Percentiles rank a stretch among this genome's conserved stretches.
phyloP scores from a whole-genome alignment of 2,797 vertebrate species.

The Denticeps clupeoides region DNA sequence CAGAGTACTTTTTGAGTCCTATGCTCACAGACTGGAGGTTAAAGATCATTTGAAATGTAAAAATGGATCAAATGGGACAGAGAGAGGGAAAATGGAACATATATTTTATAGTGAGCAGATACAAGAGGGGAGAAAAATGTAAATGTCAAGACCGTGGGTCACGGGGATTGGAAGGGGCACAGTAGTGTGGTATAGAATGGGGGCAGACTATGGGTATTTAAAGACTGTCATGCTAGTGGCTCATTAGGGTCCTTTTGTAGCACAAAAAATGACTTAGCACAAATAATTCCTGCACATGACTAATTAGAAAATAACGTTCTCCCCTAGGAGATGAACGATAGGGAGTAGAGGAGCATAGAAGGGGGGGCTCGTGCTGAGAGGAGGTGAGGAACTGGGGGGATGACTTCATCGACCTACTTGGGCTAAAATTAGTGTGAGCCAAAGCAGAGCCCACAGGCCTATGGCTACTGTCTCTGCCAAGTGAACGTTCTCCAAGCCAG shows the following conservation, averaged over 20 bases:
- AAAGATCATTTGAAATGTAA: constrained; percentile 32
- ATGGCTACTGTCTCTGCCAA: constrained; percentile 3
- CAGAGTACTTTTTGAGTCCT: constrained; percentile 25
- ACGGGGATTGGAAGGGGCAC: too few species aligned
- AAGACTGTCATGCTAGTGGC: constrained; percentile 21
- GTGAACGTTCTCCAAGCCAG: background rate
- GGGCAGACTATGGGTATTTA: constrained; percentile 21
- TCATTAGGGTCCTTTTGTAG: constrained; percentile 18
- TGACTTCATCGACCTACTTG: constrained; percentile 34
- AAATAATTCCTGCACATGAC: constrained; percentile 24
- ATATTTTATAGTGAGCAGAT: constrained; percentile 18
- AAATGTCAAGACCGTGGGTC: too few species aligned
- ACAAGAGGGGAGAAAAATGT: too few species aligned
- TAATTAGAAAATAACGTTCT: constrained; percentile 23
- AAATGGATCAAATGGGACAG: constrained; percentile 13
- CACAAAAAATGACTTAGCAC: constrained; percentile 17
- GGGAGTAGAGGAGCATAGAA: background rate
- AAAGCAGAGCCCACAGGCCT: constrained; percentile 24
- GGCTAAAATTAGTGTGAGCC: constrained; percentile 34
- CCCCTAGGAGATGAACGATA: constrained; percentile 5
- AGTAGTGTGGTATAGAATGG: constrained; percentile 16
- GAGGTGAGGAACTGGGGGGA: background rate
- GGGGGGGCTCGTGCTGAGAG: background rate
- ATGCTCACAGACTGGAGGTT: constrained; percentile 25
- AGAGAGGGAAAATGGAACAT: constrained; percentile 8